Conservation (phyloP, 2,113 vertebrate genomes). For the Pheucticus melanocephalus region DNA sequence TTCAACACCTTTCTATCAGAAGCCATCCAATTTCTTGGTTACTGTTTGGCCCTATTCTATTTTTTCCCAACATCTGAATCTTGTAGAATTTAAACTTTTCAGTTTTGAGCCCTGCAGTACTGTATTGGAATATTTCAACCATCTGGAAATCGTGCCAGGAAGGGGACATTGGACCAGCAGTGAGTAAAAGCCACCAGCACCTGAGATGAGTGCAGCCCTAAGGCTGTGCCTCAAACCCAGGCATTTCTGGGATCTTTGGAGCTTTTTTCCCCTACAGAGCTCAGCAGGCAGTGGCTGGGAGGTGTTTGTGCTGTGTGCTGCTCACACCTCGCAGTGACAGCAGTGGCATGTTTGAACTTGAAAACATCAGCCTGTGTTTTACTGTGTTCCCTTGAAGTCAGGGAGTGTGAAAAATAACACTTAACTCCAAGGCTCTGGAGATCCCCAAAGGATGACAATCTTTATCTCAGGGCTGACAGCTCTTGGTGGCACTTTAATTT, state of each 20-base stretch:
- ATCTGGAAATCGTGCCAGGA: rapidly evolving
- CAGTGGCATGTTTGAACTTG: conserved; percentile 35
- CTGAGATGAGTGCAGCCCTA: neutral
- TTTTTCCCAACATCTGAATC: neutral
- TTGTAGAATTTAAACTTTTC: neutral
- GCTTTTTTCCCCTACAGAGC: neutral
- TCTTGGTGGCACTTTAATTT: neutral
- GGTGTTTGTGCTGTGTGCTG: neutral
- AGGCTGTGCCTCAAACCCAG: neutral
- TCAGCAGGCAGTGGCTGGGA: neutral
- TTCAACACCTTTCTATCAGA: neutral
- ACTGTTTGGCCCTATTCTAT: rapidly evolving
- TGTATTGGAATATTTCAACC: neutral
- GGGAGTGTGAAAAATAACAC: conserved; percentile 37
- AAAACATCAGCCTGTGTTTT: conserved; percentile 13
- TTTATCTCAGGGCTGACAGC: neutral
- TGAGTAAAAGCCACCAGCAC: neutral
- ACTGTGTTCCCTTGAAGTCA: conserved; percentile 9
- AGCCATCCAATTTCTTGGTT: neutral
- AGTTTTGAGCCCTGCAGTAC: neutral
- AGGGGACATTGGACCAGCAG: rapidly evolving
- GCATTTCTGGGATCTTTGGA: neutral
- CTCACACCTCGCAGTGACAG: conserved; percentile 15
- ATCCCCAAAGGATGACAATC: neutral
- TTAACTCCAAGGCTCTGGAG: neutral